Evolutionary conservation across 1,140 invertebrate genomes (phyloP).

Genomic region (Andricus grossulariae): DNA sequence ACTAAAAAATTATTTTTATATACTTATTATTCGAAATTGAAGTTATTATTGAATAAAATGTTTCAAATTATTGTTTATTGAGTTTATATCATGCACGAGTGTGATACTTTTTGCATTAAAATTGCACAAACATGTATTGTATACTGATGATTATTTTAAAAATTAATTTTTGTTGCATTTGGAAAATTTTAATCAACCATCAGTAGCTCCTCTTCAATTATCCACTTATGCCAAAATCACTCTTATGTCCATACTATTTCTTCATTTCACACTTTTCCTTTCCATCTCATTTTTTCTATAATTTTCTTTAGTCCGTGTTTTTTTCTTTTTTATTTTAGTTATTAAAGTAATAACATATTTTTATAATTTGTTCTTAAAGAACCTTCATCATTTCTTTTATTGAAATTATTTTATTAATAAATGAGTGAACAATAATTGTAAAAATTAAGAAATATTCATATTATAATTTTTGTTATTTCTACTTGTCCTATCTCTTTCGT

Average conservation of each 20-base stretch:
- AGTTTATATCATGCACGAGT: slow-evolving; percentile 57
- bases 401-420: no score
- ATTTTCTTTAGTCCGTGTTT: no score
- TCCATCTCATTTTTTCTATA: no score
- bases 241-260: background rate
- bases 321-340: no score
- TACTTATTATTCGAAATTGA: background rate
- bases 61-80: slow-evolving; percentile 40
- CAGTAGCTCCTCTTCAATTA: slow-evolving; percentile 1
- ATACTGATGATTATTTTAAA: background rate
- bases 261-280: no score
- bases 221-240: background rate
- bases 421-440: no score
- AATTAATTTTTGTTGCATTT: slow-evolving; percentile 2
- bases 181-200: background rate
- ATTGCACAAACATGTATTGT: slow-evolving; percentile 62
- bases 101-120: slow-evolving; percentile 57
- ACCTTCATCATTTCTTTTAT: no score
- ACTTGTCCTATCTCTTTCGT: background rate
- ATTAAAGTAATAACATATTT: no score
- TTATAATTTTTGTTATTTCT: background rate
- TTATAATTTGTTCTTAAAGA: no score
- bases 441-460: no score
- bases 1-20: background rate
- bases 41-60: slow-evolving; percentile 23